These are phyloP conservation scores for Amphibalanus amphitrite DNA, from an alignment of 1,140 invertebrate genomes.

Conservation along the genomic window DNA sequence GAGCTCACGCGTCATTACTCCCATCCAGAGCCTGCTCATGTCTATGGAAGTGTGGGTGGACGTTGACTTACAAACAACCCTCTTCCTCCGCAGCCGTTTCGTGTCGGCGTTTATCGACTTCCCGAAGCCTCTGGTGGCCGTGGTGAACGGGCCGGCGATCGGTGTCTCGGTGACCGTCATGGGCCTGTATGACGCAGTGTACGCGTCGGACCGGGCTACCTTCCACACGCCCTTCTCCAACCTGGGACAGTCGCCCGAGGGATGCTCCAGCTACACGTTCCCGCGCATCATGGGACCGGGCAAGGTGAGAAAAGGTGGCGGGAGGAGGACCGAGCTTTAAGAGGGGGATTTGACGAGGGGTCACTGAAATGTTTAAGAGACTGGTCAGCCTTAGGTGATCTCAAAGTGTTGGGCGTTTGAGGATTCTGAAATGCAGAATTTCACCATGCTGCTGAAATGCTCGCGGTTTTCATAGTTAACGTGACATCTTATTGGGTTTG, in stretches of 20 bases:
- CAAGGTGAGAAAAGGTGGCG: no score
- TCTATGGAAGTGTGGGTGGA: background rate
- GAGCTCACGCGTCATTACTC: no score
- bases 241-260: slow-evolving; percentile 47
- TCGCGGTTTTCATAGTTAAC: no score
- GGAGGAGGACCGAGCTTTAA: no score
- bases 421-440: no score
- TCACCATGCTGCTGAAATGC: no score
- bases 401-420: no score
- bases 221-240: slow-evolving; percentile 36
- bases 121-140: slow-evolving; percentile 68
- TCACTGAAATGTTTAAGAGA: no score
- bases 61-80: background rate
- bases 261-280: slow-evolving; percentile 64
- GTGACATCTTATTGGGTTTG: no score
- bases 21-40: no score
- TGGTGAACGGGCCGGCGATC: slow-evolving; percentile 87
- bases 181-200: slow-evolving; percentile 71
- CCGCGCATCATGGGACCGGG: slow-evolving; percentile 58
- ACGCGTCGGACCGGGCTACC: slow-evolving; percentile 49
- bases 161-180: slow-evolving; percentile 71
- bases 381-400: no score
- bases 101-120: slow-evolving; percentile 64
- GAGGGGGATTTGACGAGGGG: no score
- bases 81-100: slow-evolving; percentile 32